These are phyloP conservation scores for Caenorhabditis drosophilae DNA, from an alignment of 2,888 invertebrate genomes.

Conservation along the genomic window DNA sequence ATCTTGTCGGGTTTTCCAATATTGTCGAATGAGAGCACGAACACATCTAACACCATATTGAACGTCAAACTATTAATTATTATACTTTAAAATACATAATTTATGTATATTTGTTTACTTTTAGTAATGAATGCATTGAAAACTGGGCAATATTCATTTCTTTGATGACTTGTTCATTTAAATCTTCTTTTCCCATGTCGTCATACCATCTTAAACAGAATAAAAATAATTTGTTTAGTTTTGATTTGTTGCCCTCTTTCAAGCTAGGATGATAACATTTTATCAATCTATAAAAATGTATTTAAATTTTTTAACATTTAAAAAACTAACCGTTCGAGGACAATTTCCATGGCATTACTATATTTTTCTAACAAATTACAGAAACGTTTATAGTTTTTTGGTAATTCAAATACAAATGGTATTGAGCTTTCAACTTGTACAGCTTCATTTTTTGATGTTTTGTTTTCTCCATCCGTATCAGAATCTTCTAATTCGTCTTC, in stretches of 20 bases:
- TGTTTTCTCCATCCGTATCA: conserved; percentile 25
- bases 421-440: conserved; percentile 1
- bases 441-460: conserved; percentile 1
- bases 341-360: conserved; percentile 64
- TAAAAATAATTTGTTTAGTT: conserved; percentile 78
- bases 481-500: conserved; percentile 38
- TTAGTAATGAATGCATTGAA: conserved; percentile 31
- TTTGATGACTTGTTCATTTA: conserved; percentile 6
- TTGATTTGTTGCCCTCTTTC: conserved; percentile 80
- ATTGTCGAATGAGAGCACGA: conserved; percentile 50
- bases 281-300: conserved; percentile 77
- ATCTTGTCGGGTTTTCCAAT: conserved; percentile 42
- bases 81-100: not conserved
- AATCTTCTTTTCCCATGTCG: conserved; percentile 38
- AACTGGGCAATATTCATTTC: conserved; percentile 28
- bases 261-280: conserved; percentile 86
- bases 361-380: conserved; percentile 33
- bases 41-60: conserved; percentile 53
- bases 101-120: conserved; percentile 17
- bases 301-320: not conserved
- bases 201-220: conserved; percentile 70
- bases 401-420: conserved; percentile 53
- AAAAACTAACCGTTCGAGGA: conserved; percentile 75
- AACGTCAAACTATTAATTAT: conserved; percentile 44
- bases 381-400: conserved; percentile 44